A percentile compares a stretch with the other conserved stretches of the same genome.
These are phyloP conservation scores for Psittacara wagleri DNA, from an alignment of 2,113 vertebrate genomes.

Conservation along the genomic window DNA sequence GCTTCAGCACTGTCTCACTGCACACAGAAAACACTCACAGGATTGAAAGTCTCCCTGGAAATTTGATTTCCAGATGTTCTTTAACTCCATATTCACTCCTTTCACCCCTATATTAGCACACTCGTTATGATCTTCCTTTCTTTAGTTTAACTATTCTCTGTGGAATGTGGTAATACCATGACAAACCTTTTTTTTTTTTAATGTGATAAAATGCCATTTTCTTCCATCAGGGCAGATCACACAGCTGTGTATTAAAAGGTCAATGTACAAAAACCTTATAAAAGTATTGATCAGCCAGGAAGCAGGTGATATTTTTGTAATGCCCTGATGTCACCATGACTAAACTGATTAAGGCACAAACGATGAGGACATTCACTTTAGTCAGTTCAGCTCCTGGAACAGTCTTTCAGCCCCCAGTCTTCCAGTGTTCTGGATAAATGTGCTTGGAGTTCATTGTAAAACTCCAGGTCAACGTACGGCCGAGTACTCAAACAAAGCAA, in stretches of 20 bases:
- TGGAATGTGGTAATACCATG: not conserved
- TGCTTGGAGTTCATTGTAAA: conserved; percentile 74
- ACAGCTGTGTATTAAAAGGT: not conserved
- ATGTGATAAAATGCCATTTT: not conserved
- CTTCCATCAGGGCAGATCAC: not conserved
- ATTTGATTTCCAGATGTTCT: conserved; percentile 1
- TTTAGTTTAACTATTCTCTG: not conserved
- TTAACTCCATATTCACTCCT: not conserved
- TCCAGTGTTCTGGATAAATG: conserved; percentile 74
- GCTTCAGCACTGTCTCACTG: not conserved
- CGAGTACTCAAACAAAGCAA: conserved; percentile 73
- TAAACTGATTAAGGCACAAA: conserved; percentile 48
- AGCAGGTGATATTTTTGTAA: conserved; percentile 45
- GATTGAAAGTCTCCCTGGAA: not conserved
- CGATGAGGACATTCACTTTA: not conserved
- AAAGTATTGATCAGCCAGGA: conserved; percentile 5
- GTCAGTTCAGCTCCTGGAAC: conserved; percentile 68
- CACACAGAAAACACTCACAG: not conserved
- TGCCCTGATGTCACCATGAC: conserved; percentile 12
- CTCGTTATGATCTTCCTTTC: not conserved
- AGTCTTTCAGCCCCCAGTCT: conserved; percentile 43
- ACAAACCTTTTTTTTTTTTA: not conserved
- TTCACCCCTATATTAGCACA: conserved; percentile 4
- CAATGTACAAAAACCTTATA: conserved; percentile 1
- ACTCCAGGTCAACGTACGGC: conserved; percentile 59